A percentile compares a stretch with the other conserved stretches of the same genome.
Conservation (phyloP, 2,797 vertebrate species). For the Ataeniobius toweri region DNA sequence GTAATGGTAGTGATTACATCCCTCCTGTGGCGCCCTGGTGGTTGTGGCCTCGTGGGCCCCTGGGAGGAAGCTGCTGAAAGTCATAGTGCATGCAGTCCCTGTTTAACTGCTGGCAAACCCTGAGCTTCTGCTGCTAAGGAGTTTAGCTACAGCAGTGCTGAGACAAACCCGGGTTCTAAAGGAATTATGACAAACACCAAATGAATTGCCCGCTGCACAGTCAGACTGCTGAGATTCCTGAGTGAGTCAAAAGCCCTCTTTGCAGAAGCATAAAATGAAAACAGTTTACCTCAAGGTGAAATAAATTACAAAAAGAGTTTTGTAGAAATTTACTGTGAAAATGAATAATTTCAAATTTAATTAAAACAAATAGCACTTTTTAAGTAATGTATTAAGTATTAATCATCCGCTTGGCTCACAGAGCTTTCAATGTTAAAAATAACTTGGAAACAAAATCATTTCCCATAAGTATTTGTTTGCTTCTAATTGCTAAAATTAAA, state of each 20-base stretch:
- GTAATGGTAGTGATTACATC: conserved; percentile 80
- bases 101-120: conserved; percentile 57
- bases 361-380: background rate
- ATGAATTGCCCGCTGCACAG: conserved; percentile 67
- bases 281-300: conserved; percentile 27
- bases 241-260: conserved; percentile 17
- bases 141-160: conserved; percentile 42
- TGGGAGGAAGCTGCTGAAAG: conserved; percentile 68
- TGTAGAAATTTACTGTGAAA: conserved; percentile 17
- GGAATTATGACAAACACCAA: conserved; percentile 65
- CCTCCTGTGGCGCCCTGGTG: conserved; percentile 60
- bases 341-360: conserved; percentile 16
- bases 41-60: conserved; percentile 56
- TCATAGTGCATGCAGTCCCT: conserved; percentile 67
- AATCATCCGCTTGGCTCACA: background rate
- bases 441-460: background rate
- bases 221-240: conserved; percentile 34
- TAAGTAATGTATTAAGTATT: background rate
- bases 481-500: background rate
- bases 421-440: background rate
- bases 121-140: conserved; percentile 41
- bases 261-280: conserved; percentile 32
- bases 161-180: conserved; percentile 63
- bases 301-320: conserved; percentile 24
- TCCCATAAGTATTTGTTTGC: background rate